Conservation (phyloP, 2,113 vertebrate species). For the Corynorhinus townsendii region DNA sequence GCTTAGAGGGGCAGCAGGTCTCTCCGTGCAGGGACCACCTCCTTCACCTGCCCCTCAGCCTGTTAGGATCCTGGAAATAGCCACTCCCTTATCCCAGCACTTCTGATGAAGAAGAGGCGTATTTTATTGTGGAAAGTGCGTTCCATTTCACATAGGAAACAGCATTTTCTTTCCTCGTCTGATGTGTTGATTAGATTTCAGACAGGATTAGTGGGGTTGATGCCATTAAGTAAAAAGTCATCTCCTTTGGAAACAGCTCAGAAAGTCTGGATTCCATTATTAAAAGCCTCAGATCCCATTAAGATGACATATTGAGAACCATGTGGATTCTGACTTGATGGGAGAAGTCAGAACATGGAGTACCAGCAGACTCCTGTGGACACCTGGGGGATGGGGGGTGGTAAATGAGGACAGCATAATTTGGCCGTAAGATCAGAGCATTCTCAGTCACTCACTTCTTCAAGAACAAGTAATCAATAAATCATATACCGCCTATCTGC, state of each 20-base stretch:
- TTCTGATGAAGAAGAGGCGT: neutral
- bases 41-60: neutral
- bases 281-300: slow-evolving; percentile 57
- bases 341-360: slow-evolving; percentile 20
- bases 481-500: slow-evolving; percentile 19
- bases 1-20: neutral
- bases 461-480: slow-evolving; percentile 39
- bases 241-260: slow-evolving; percentile 62
- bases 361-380: neutral
- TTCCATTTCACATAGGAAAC: slow-evolving; percentile 12
- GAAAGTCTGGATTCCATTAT: slow-evolving; percentile 55
- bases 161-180: slow-evolving; percentile 39
- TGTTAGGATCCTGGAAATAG: neutral
- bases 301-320: slow-evolving; percentile 62
- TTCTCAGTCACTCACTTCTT: slow-evolving; percentile 37
- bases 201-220: slow-evolving; percentile 56
- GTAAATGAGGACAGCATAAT: neutral
- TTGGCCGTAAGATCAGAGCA: slow-evolving; percentile 31
- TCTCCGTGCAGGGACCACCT: neutral
- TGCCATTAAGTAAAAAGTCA: slow-evolving; percentile 59
- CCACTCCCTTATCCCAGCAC: neutral
- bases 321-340: neutral
- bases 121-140: neutral
- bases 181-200: slow-evolving; percentile 68
- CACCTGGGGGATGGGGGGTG: neutral